These are phyloP conservation scores for Mionectes macconnelli DNA, from an alignment of 2,113 vertebrate species.

Conservation along the genomic window DNA sequence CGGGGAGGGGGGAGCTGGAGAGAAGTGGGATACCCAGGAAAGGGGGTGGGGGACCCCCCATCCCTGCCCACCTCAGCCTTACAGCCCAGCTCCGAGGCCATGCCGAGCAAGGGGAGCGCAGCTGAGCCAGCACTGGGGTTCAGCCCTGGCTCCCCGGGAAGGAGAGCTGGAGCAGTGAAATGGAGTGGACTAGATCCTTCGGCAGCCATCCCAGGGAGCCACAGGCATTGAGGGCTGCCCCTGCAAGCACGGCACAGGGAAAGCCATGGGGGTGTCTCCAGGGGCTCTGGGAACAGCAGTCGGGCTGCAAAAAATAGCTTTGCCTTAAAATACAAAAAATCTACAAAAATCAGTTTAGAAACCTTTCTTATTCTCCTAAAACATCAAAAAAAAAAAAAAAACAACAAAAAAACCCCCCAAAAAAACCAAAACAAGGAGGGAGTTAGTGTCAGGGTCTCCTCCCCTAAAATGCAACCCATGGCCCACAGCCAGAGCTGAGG, in stretches of 20 bases:
- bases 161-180: neutral
- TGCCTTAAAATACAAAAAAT: slow-evolving; percentile 77
- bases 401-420: too few relatives aligned
- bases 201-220: neutral
- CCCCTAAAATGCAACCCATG: slow-evolving; percentile 49
- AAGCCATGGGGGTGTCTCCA: neutral
- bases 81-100: neutral
- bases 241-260: neutral
- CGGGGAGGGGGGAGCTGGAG: neutral
- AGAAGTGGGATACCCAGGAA: neutral
- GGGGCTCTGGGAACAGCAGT: neutral
- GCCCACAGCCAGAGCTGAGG: slow-evolving; percentile 14
- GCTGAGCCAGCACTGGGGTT: neutral
- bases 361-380: slow-evolving; percentile 49
- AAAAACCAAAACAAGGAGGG: neutral
- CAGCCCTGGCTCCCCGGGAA: neutral
- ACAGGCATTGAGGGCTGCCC: neutral
- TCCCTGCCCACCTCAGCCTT: neutral
- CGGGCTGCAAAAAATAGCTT: slow-evolving; percentile 65
- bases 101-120: neutral
- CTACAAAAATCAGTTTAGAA: slow-evolving; percentile 79
- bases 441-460: slow-evolving; percentile 48
- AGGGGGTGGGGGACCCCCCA: neutral
- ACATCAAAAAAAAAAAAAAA: neutral
- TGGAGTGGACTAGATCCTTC: slow-evolving; percentile 56